Evolutionary conservation across 2,888 invertebrate genomes (phyloP).

Genomic region (Sepiola atlantica): DNA sequence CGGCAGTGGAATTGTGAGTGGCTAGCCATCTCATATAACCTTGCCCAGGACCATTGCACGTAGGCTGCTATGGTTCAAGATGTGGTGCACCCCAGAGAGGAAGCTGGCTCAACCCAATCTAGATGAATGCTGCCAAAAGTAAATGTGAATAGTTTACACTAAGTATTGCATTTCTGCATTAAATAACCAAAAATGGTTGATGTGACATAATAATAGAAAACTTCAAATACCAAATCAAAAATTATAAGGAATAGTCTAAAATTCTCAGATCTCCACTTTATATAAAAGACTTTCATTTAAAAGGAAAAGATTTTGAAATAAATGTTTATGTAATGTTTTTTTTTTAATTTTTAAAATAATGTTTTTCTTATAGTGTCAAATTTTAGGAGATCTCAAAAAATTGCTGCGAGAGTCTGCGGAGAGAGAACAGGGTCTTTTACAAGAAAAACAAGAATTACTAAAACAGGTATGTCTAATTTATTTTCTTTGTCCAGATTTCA

Average conservation of each 20-base stretch:
- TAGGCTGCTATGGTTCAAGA: too few relatives aligned
- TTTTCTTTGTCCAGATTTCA: neutral
- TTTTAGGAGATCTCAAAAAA: conserved; percentile 56
- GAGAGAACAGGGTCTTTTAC: conserved; percentile 68
- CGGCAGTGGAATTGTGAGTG: too few relatives aligned
- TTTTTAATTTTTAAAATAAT: neutral
- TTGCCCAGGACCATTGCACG: too few relatives aligned
- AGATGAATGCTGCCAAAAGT: too few relatives aligned
- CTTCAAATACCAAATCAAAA: too few relatives aligned
- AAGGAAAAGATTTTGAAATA: neutral
- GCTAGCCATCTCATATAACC: too few relatives aligned
- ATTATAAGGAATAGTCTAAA: neutral
- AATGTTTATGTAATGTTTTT: neutral
- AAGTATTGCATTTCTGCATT: too few relatives aligned
- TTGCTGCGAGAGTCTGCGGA: conserved; percentile 70
- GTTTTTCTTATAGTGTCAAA: conserved; percentile 48
- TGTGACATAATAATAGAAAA: too few relatives aligned
- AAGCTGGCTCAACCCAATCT: too few relatives aligned
- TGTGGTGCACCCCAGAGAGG: too few relatives aligned
- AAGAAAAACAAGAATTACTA: conserved; percentile 67
- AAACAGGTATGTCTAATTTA: conserved; percentile 64
- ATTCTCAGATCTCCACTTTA: neutral
- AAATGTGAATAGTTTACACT: too few relatives aligned
- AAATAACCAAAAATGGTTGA: too few relatives aligned
- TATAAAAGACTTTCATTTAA: neutral